Evolutionary conservation across 2,797 vertebrate species (phyloP).

Genomic region (Limnodromus scolopaceus): DNA sequence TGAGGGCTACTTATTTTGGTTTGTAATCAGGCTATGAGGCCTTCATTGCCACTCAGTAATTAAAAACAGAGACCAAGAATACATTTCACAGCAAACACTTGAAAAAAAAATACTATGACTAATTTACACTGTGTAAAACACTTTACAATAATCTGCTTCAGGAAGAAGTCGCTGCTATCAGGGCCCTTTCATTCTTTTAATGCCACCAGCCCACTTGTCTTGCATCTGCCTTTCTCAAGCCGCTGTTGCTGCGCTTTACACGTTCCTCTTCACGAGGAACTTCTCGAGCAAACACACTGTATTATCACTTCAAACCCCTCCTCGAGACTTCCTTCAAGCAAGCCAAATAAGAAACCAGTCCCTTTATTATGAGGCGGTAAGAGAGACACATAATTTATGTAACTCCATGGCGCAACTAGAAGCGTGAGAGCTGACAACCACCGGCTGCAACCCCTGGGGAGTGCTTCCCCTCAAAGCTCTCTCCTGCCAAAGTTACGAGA

Average conservation of each 20-base stretch:
- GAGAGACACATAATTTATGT: background rate
- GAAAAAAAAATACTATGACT: background rate
- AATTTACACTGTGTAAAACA: background rate
- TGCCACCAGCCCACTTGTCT: background rate
- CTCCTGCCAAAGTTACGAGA: background rate
- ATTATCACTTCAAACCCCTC: constrained; percentile 19
- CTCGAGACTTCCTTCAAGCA: background rate
- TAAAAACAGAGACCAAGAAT: background rate
- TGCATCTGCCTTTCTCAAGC: background rate
- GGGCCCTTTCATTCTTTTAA: background rate
- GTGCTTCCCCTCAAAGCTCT: background rate
- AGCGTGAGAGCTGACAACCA: background rate
- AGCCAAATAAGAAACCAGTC: background rate
- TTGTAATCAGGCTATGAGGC: background rate
- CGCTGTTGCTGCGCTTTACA: background rate
- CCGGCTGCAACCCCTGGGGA: background rate
- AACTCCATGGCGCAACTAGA: background rate
- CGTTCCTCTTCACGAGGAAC: background rate
- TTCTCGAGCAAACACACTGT: background rate
- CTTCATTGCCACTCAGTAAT: background rate
- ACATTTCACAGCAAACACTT: background rate
- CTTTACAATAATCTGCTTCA: background rate
- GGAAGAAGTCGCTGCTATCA: background rate
- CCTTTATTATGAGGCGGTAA: background rate
- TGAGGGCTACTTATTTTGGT: background rate